Percentiles rank a stretch among this genome's conserved stretches.
These are phyloP conservation scores for Drosophila prostipennis DNA, from an alignment of 2,888 invertebrate species.

Conservation along the genomic window DNA sequence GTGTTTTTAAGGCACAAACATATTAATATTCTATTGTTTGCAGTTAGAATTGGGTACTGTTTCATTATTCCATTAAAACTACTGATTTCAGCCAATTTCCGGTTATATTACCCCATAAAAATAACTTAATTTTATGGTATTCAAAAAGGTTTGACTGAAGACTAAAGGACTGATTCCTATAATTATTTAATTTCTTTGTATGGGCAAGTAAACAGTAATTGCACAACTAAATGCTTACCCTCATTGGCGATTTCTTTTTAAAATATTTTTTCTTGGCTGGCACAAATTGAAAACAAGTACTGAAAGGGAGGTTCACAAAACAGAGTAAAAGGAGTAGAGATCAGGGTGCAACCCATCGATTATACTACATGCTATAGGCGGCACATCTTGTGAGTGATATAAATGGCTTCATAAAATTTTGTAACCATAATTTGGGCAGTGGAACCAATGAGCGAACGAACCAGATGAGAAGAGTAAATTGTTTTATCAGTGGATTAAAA, in stretches of 20 bases:
- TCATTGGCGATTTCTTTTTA: slow-evolving; percentile 14
- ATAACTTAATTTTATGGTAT: slow-evolving; percentile 35
- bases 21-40: too few relatives aligned
- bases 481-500: slow-evolving; percentile 67
- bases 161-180: slow-evolving; percentile 52
- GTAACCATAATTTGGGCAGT: slow-evolving; percentile 68
- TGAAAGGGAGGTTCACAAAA: slow-evolving; percentile 23
- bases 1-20: too few relatives aligned
- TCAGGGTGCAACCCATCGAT: slow-evolving; percentile 35
- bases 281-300: slow-evolving; percentile 68
- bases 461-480: slow-evolving; percentile 51
- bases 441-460: slow-evolving; percentile 1
- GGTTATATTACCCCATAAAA: slow-evolving; percentile 6
- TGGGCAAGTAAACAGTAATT: slow-evolving; percentile 42
- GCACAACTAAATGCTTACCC: slow-evolving; percentile 28
- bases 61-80: too few relatives aligned
- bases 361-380: slow-evolving; percentile 47
- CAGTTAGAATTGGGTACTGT: too few relatives aligned
- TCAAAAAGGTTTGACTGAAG: neutral
- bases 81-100: too few relatives aligned
- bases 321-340: slow-evolving; percentile 23
- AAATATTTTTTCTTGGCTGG: slow-evolving; percentile 3
- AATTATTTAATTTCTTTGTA: slow-evolving; percentile 59
- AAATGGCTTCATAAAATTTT: slow-evolving; percentile 81
- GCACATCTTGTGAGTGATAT: slow-evolving; percentile 72